Percentiles rank a stretch among this genome's conserved stretches.
Evolutionary conservation across 2,888 invertebrate genomes (phyloP).

Genomic region (Polyommatus iphigenia): DNA sequence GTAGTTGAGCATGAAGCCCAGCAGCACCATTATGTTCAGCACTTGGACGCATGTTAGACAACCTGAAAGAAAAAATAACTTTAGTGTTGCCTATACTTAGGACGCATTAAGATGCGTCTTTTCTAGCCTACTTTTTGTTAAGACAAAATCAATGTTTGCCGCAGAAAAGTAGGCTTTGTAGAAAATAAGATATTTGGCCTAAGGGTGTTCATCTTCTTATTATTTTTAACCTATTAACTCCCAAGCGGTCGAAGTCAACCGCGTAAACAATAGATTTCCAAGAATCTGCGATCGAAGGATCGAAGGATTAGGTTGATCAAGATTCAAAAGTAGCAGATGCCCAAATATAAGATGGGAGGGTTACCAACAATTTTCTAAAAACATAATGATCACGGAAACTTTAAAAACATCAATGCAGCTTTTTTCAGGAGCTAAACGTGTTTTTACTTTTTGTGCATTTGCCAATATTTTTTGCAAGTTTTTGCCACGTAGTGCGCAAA

Average conservation of each 20-base stretch:
- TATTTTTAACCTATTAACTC: no score
- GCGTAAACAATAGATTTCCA: no score
- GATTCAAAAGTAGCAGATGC: not conserved
- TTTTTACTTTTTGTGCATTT: conserved; percentile 21
- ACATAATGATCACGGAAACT: not conserved
- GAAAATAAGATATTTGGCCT: no score
- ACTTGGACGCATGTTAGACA: conserved; percentile 89
- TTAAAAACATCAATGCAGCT: not conserved
- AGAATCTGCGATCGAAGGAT: no score
- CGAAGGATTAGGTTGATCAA: no score
- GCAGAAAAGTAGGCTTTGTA: no score
- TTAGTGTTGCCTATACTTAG: not conserved
- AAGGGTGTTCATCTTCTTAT: no score
- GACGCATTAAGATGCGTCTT: no score
- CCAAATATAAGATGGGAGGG: not conserved
- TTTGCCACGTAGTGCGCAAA: not conserved
- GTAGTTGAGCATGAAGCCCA: conserved; percentile 95
- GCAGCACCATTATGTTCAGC: conserved; percentile 90
- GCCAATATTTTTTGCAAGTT: conserved; percentile 3
- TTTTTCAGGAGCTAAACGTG: not conserved
- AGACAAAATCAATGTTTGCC: not conserved
- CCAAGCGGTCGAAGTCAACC: no score
- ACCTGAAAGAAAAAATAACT: conserved; percentile 72
- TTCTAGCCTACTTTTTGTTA: no score
- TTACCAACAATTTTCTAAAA: not conserved